Base-by-base conservation (phyloP, 2,113 vertebrate species). In the Python bivittatus region DNA sequence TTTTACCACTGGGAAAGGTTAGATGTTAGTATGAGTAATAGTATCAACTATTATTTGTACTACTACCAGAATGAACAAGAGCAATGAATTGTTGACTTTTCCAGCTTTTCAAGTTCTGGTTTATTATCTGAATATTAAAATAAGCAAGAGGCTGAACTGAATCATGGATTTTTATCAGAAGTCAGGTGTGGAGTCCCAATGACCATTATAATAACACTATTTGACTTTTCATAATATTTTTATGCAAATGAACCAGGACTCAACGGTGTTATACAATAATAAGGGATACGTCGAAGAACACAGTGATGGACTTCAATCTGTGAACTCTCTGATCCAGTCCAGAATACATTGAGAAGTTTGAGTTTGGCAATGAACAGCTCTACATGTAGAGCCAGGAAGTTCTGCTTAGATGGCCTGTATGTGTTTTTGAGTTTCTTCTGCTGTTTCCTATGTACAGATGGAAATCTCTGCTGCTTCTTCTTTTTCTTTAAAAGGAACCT, bases 381-480 rank as follows among this genome's bases (percentile, higher is more conserved):
- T 25, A 33, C 17, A 1, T 89, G 42, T 72, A 7, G 0, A 7
- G 53, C 83, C 85, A 42, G 60, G 87, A 91, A 92, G 0, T 33
- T 68, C 88, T 52, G 25, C 7, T 85, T 20, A 87, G 88, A 27
- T 86, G 10, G 84, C 4, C 61, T 84, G 10, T 44, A 0, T 86
- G 90, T 53, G 54, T 38, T 91, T 38, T 68, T 12, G 57, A 86
- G 79, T 64, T 64, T 48, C 15, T 92, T 84, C 56, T 48, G 4
- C 79, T 53, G 11, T 57, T 10, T 79, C 17, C 42, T 86, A 53
- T 60, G 1, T 25, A 42, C 12, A 79, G 44, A 33, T 12, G 86
- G 86, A 92, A 96, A 94, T 2, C 93, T 83, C 91, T 92, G 20
- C 25, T 23, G 33, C 90, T 89, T 93, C 85, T 94, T 84, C 54